Evolutionary conservation across 2,888 invertebrate genomes (phyloP).

Genomic region (Drosophila pegasa): DNA sequence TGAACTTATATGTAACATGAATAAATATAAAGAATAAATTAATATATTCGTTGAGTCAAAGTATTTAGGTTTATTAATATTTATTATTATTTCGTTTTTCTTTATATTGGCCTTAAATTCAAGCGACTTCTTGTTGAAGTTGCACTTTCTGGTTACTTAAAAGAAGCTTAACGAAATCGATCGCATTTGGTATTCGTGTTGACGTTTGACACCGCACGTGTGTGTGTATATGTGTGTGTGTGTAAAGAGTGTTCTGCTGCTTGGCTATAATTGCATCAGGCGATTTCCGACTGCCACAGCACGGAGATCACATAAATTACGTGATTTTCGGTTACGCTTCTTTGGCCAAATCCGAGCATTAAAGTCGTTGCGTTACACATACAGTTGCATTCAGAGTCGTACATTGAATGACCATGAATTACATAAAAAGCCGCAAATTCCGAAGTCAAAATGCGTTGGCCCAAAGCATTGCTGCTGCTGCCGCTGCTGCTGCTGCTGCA

Average conservation of each 20-base stretch:
- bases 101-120: too few relatives aligned
- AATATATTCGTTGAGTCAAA: too few relatives aligned
- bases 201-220: constrained; percentile 35
- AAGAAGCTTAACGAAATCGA: constrained; percentile 11
- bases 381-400: constrained; percentile 7
- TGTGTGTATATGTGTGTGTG: neutral
- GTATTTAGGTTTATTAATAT: too few relatives aligned
- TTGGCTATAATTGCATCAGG: constrained; percentile 58
- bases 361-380: constrained; percentile 25
- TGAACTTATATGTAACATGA: too few relatives aligned
- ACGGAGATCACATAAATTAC: constrained; percentile 74
- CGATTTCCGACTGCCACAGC: constrained; percentile 44
- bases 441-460: constrained; percentile 78
- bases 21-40: too few relatives aligned
- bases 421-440: constrained; percentile 81
- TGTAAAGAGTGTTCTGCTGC: constrained; percentile 1
- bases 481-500: constrained; percentile 51
- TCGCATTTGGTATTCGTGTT: constrained; percentile 46
- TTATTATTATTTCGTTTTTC: too few relatives aligned
- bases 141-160: neutral
- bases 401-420: constrained; percentile 76
- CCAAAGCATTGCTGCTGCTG: constrained; percentile 59
- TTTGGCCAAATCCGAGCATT: constrained; percentile 66
- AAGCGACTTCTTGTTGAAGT: neutral
- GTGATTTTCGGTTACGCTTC: constrained; percentile 67